These are phyloP conservation scores for Danaus melanippus DNA, from an alignment of 1,140 invertebrate species.

Conservation along the genomic window DNA sequence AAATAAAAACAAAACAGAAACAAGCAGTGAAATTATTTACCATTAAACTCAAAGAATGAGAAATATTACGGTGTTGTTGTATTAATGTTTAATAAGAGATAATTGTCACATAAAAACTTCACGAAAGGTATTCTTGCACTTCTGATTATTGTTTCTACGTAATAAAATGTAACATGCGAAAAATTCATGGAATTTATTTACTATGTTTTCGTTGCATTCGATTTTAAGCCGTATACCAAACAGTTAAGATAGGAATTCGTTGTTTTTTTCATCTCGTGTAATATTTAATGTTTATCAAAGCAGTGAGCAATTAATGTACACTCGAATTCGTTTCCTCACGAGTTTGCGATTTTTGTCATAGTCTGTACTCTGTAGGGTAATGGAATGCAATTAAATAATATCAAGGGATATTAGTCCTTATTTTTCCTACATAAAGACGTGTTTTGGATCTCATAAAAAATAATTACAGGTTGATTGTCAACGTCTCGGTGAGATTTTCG, in stretches of 20 bases:
- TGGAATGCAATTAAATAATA: neutral
- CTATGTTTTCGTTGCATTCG: neutral
- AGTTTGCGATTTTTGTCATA: conserved; percentile 21
- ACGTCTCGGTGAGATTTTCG: no score
- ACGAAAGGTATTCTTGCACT: neutral
- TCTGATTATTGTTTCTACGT: conserved; percentile 4
- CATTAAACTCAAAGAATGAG: no score
- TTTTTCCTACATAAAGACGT: no score
- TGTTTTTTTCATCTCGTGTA: no score
- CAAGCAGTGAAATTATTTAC: no score
- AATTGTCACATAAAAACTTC: no score
- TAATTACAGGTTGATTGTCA: no score
- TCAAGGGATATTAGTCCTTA: conserved; percentile 5
- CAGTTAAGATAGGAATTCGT: neutral
- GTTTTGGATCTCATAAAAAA: no score
- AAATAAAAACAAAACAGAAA: no score
- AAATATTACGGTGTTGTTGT: no score
- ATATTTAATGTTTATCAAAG: conserved; percentile 10
- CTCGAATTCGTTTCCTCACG: conserved; percentile 25
- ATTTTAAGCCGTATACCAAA: conserved; percentile 4
- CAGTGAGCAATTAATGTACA: conserved; percentile 29
- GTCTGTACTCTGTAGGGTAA: conserved; percentile 11
- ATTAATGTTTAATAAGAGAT: no score
- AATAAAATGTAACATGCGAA: conserved; percentile 8
- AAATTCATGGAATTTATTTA: conserved; percentile 7